phyloP scores from a whole-genome alignment of 2,888 invertebrate species.

The Oscheius sp. region DNA sequence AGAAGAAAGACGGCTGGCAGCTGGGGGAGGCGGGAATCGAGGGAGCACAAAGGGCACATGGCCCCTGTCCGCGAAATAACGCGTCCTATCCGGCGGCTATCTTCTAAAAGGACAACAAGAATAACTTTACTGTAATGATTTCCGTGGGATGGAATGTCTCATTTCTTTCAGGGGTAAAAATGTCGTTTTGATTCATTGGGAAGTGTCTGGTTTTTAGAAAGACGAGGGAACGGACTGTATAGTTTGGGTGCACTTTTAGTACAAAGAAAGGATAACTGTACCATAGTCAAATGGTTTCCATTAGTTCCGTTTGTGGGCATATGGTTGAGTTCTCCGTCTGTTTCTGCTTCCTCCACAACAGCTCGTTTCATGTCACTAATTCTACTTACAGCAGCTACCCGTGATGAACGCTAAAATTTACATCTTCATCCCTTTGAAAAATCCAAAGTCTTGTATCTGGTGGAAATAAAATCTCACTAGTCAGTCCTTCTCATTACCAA shows the following conservation, averaged over 20 bases:
- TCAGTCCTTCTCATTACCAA: too few relatives aligned
- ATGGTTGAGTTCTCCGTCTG: background rate
- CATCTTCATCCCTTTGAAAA: too few relatives aligned
- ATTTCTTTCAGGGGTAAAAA: too few relatives aligned
- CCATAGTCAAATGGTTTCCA: too few relatives aligned
- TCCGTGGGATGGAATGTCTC: too few relatives aligned
- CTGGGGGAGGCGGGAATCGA: constrained; percentile 11
- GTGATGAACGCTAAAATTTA: constrained; percentile 32
- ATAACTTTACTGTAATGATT: background rate
- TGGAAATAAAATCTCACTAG: too few relatives aligned
- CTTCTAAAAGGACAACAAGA: background rate
- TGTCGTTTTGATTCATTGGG: too few relatives aligned
- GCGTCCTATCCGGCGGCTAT: background rate
- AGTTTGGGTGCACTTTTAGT: too few relatives aligned
- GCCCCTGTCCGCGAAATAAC: constrained; percentile 26
- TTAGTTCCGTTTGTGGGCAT: background rate
- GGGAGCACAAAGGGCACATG: constrained; percentile 27
- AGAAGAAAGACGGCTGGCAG: background rate
- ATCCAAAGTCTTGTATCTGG: too few relatives aligned
- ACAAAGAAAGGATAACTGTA: too few relatives aligned
- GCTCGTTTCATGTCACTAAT: constrained; percentile 39
- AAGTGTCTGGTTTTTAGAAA: background rate
- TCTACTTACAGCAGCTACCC: constrained; percentile 36
- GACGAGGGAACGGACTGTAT: background rate
- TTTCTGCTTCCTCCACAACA: constrained; percentile 1